Conservation (phyloP, 1,140 invertebrate genomes). For the Delia radicum region DNA sequence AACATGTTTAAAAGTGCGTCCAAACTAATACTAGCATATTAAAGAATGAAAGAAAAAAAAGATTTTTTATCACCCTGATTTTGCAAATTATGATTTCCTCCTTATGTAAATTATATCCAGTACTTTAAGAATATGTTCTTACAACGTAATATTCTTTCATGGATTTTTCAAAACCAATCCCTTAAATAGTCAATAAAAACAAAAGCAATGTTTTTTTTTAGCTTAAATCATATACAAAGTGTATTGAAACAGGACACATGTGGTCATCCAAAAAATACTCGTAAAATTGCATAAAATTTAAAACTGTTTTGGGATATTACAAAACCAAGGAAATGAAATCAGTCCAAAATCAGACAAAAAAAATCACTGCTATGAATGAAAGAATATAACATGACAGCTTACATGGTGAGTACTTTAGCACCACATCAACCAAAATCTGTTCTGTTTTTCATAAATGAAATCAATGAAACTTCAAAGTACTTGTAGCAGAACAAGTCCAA, state of each 20-base stretch:
- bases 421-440: slow-evolving; percentile 6
- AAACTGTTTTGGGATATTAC: neutral
- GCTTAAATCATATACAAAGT: neutral
- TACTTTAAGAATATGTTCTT: neutral
- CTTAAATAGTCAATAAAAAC: neutral
- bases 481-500: neutral
- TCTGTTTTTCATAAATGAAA: neutral
- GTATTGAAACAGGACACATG: neutral
- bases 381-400: slow-evolving; percentile 4
- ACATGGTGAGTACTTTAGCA: slow-evolving; percentile 15
- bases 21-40: neutral
- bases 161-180: neutral
- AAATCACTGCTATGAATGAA: neutral
- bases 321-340: neutral
- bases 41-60: neutral
- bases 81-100: neutral
- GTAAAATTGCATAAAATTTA: neutral
- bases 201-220: neutral
- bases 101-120: neutral
- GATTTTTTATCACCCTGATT: neutral
- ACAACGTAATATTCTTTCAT: neutral
- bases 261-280: neutral
- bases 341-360: neutral
- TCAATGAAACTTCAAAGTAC: neutral
- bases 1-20: no score